phyloP scores from a whole-genome alignment of 2,797 vertebrate genomes.

The Muscicapa comitata region DNA sequence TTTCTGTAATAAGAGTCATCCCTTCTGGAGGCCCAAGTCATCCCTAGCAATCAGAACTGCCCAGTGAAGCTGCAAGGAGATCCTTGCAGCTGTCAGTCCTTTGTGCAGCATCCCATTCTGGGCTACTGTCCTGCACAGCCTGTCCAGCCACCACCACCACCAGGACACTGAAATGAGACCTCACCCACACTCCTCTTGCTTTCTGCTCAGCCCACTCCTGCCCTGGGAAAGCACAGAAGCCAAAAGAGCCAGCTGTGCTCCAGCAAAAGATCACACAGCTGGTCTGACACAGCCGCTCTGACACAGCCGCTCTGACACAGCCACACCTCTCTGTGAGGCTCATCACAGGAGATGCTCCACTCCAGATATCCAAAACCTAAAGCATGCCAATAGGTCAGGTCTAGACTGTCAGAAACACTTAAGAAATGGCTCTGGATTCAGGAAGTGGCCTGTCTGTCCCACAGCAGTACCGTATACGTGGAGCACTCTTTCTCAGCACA shows the following conservation, averaged over 20 bases:
- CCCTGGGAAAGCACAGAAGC: not conserved
- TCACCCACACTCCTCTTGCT: not conserved
- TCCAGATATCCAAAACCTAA: not conserved
- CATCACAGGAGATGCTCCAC: not conserved
- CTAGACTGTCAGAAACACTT: not conserved
- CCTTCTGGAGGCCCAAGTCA: not conserved
- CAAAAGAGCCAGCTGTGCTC: not conserved
- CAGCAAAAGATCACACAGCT: not conserved
- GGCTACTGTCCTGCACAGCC: not conserved
- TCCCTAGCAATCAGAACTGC: not conserved
- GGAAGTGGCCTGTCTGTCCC: not conserved
- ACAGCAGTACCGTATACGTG: slow-evolving; percentile 73
- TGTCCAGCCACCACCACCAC: not conserved
- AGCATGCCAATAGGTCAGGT: not conserved
- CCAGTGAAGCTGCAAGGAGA: not conserved
- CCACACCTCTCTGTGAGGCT: not conserved
- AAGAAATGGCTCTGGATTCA: not conserved
- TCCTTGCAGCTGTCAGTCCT: not conserved
- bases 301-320: not conserved
- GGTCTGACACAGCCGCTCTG: not conserved
- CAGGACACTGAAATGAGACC: not conserved
- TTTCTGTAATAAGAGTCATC: not conserved
- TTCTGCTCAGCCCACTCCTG: not conserved
- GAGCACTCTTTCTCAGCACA: slow-evolving; percentile 68
- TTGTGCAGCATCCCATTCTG: not conserved